These are phyloP conservation scores for Brienomyrus brachyistius DNA, from an alignment of 2,113 vertebrate genomes.

Conservation along the genomic window DNA sequence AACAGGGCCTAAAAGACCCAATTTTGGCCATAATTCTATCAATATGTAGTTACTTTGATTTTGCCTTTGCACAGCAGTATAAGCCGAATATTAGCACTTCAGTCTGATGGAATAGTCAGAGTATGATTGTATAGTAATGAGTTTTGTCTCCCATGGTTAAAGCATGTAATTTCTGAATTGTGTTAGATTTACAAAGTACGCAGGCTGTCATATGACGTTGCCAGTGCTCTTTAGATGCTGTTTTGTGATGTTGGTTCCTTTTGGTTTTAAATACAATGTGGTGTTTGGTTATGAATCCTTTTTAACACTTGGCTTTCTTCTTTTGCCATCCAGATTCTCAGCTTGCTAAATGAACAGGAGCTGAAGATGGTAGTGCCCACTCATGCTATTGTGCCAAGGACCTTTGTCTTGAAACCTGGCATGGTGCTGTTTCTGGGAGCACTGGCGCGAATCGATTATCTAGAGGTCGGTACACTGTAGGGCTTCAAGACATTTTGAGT, in stretches of 20 bases:
- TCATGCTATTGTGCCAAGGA: constrained; percentile 72
- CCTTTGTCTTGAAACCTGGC: constrained; percentile 77
- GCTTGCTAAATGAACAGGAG: constrained; percentile 76
- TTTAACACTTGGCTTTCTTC: not conserved
- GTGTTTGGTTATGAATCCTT: not conserved
- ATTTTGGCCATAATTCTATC: not conserved
- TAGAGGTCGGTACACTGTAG: constrained; percentile 64
- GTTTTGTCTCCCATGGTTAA: not conserved
- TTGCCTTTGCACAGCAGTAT: not conserved
- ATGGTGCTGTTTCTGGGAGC: constrained; percentile 76
- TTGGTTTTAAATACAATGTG: not conserved
- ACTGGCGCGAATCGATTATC: constrained; percentile 78
- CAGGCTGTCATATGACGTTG: not conserved
- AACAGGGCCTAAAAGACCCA: not conserved
- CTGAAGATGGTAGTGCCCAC: constrained; percentile 75
- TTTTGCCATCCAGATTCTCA: constrained; percentile 68
- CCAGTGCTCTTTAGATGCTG: not conserved
- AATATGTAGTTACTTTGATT: not conserved
- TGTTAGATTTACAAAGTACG: not conserved
- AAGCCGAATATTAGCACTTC: not conserved
- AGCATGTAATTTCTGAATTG: not conserved
- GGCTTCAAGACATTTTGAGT: not conserved
- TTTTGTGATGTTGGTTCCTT: not conserved
- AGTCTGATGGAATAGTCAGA: not conserved
- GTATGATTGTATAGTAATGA: not conserved